A percentile compares a stretch with the other conserved stretches of the same genome.
These are phyloP conservation scores for Abrostola tripartita DNA, from an alignment of 2,888 invertebrate genomes.

Conservation along the genomic window DNA sequence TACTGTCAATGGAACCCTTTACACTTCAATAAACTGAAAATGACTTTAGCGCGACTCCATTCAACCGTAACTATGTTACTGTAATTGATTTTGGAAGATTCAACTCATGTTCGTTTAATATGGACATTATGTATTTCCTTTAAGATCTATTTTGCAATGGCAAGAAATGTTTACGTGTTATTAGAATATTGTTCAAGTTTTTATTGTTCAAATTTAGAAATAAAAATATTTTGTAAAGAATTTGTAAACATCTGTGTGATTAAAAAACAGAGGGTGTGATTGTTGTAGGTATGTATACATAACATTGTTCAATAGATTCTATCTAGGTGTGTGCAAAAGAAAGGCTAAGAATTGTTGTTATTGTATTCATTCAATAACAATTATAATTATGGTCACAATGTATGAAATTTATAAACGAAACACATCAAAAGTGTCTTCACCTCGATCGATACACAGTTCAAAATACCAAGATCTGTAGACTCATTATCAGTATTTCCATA, in stretches of 20 bases:
- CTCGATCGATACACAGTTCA: no score
- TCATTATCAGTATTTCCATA: no score
- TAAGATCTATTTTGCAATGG: slow-evolving; percentile 35
- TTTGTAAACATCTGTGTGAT: slow-evolving; percentile 14
- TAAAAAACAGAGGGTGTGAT: slow-evolving; percentile 14
- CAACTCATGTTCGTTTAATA: slow-evolving; percentile 18
- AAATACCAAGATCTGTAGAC: no score
- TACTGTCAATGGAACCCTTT: slow-evolving; percentile 49
- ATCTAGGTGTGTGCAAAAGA: background rate
- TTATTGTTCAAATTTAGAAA: slow-evolving; percentile 11
- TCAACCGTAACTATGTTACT: slow-evolving; percentile 52
- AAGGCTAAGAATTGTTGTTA: background rate
- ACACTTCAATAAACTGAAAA: slow-evolving; percentile 60
- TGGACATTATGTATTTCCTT: slow-evolving; percentile 17
- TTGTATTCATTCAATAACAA: background rate
- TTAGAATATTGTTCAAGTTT: background rate
- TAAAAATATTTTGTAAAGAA: slow-evolving; percentile 8
- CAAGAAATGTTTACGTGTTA: background rate
- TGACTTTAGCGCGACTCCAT: slow-evolving; percentile 56
- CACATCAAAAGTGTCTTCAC: background rate
- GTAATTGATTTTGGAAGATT: slow-evolving; percentile 56
- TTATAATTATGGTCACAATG: background rate
- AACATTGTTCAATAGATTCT: background rate
- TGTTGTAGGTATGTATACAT: background rate
- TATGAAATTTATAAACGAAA: background rate